Percentiles rank a stretch among this genome's conserved stretches.
Conservation (phyloP, 2,113 vertebrate species). For the Todiramphus saurophagus region DNA sequence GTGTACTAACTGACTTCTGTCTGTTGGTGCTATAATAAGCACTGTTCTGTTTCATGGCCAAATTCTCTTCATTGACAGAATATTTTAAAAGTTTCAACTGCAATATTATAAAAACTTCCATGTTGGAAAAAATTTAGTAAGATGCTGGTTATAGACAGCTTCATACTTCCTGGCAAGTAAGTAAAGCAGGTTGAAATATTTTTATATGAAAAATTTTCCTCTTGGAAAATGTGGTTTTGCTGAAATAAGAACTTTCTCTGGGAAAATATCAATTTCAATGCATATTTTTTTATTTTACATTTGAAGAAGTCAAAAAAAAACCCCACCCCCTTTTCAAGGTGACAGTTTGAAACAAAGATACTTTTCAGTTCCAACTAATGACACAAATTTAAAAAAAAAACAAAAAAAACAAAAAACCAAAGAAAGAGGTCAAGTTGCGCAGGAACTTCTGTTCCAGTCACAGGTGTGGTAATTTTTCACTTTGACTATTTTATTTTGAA, state of each 20-base stretch:
- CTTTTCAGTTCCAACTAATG: neutral
- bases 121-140: conserved; percentile 15
- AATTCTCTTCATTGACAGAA: neutral
- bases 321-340: neutral
- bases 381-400: neutral
- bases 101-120: conserved; percentile 11
- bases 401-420: neutral
- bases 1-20: conserved; percentile 23
- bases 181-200: conserved; percentile 25
- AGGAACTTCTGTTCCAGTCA: neutral
- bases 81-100: conserved; percentile 4
- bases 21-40: neutral
- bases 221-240: conserved; percentile 44
- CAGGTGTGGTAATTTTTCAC: neutral
- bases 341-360: neutral
- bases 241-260: conserved; percentile 22
- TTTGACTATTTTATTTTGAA: neutral
- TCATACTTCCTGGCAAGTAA: conserved; percentile 50
- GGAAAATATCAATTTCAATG: neutral
- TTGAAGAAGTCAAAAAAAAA: neutral
- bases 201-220: conserved; percentile 20
- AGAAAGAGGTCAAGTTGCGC: neutral
- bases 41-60: conserved; percentile 24
- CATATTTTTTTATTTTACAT: neutral
- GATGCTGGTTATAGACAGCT: neutral